Conservation (phyloP, 1,140 invertebrate genomes). For the Leptoteleia sp. region DNA sequence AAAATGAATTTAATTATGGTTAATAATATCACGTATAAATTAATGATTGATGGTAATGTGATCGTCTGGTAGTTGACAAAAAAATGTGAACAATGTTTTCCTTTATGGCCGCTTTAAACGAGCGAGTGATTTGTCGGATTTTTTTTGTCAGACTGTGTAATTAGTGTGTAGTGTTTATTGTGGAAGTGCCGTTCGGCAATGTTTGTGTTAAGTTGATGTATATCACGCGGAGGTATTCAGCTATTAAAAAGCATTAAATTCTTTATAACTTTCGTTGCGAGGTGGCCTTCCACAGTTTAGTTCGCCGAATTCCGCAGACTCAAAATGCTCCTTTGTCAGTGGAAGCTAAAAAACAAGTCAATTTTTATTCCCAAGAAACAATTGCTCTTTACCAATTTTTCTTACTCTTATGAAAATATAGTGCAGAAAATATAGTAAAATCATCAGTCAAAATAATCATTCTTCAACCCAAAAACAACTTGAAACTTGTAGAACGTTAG, state of each 20-base stretch:
- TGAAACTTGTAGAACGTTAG: too few relatives aligned
- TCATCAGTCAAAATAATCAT: too few relatives aligned
- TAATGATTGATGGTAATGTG: slow-evolving; percentile 25
- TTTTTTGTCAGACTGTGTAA: slow-evolving; percentile 38
- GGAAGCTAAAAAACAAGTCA: not conserved
- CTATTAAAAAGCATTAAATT: slow-evolving; percentile 56
- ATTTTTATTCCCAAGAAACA: not conserved
- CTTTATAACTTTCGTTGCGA: slow-evolving; percentile 51
- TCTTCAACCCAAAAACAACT: too few relatives aligned
- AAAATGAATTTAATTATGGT: slow-evolving; percentile 16
- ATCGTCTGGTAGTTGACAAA: slow-evolving; percentile 11
- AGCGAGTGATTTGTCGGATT: slow-evolving; percentile 22
- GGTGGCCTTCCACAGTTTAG: slow-evolving; percentile 27
- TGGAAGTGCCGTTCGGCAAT: slow-evolving; percentile 20
- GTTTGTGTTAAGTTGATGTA: slow-evolving; percentile 46
- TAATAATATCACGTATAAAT: slow-evolving; percentile 23
- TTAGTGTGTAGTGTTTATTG: slow-evolving; percentile 20
- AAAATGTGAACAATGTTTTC: slow-evolving; percentile 15
- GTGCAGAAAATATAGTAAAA: too few relatives aligned
- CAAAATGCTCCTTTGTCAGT: not conserved
- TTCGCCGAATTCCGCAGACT: slow-evolving; percentile 12
- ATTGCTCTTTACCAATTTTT: too few relatives aligned
- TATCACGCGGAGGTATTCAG: slow-evolving; percentile 36
- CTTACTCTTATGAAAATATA: too few relatives aligned
- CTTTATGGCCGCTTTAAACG: slow-evolving; percentile 20